Percentiles rank a stretch among this genome's conserved stretches.
Evolutionary conservation across 2,113 vertebrate species (phyloP).

Genomic region (Chauna torquata): DNA sequence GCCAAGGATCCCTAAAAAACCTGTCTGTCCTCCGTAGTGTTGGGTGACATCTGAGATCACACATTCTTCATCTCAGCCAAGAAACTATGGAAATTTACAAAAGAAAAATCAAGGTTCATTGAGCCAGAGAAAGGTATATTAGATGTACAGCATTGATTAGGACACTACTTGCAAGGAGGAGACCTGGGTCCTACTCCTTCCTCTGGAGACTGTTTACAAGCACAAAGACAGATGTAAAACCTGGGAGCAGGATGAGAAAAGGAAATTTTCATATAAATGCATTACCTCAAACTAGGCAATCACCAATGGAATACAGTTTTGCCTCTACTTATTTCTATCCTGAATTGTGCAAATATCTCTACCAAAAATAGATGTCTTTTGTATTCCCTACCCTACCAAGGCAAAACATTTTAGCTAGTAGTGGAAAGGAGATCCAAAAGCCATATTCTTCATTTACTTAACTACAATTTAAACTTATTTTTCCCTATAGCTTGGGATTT

Average conservation of each 20-base stretch:
- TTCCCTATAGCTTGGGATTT: background rate
- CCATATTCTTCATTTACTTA: background rate
- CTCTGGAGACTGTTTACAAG: background rate
- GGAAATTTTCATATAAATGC: background rate
- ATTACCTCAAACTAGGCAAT: background rate
- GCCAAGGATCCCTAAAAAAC: background rate
- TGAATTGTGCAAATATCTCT: background rate
- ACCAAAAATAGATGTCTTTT: background rate
- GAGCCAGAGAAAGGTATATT: background rate
- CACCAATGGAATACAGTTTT: background rate
- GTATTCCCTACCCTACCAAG: background rate
- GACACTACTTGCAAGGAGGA: rapidly evolving
- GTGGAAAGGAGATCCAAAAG: background rate
- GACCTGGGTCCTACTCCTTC: background rate
- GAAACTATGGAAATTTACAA: background rate
- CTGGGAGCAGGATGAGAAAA: background rate
- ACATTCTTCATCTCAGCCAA: background rate
- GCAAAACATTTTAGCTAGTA: background rate
- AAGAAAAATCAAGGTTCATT: background rate
- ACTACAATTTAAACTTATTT: slow-evolving; percentile 3
- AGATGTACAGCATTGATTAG: background rate
- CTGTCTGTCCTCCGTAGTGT: background rate
- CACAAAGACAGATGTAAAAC: background rate
- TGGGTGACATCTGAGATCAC: background rate
- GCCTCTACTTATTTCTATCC: background rate